Percentiles rank a stretch among this genome's conserved stretches.
Evolutionary conservation across 2,888 invertebrate species (phyloP).

Genomic region (Heliconius cydno): DNA sequence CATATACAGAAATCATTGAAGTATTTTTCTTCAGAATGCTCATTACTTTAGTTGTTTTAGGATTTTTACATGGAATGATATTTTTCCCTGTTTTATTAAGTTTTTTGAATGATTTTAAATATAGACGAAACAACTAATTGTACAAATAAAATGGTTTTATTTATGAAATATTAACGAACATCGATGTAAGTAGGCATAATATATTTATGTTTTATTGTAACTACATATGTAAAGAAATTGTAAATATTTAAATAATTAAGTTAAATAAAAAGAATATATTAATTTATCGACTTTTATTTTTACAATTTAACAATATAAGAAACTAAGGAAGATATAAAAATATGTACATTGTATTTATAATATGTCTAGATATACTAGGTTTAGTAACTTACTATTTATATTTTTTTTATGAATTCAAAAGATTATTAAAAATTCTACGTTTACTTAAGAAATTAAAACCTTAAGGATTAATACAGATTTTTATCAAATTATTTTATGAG

Average conservation of each 20-base stretch:
- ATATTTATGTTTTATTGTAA: not conserved
- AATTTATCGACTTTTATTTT: not conserved
- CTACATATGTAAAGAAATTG: not conserved
- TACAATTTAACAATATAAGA: not conserved
- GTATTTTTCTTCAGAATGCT: conserved; percentile 98
- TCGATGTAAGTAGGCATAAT: not conserved
- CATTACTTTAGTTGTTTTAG: conserved; percentile 94
- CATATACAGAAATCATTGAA: conserved; percentile 96
- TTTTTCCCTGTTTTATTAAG: conserved; percentile 95
- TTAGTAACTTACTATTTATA: not conserved
- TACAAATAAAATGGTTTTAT: not conserved
- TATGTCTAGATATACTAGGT: not conserved
- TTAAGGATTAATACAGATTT: not conserved
- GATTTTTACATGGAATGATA: conserved; percentile 95
- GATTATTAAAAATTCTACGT: not conserved
- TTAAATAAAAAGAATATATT: not conserved
- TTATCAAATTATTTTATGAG: not conserved
- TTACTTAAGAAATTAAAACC: not conserved
- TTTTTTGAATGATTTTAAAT: conserved; percentile 78
- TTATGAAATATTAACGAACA: not conserved
- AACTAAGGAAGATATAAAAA: conserved; percentile 2
- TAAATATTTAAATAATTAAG: conserved; percentile 15
- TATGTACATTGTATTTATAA: conserved; percentile 7
- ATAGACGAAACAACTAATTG: conserved; percentile 42
- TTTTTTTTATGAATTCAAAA: not conserved